These are phyloP conservation scores for Cistogaster globosa DNA, from an alignment of 2,888 invertebrate genomes.

Conservation along the genomic window DNA sequence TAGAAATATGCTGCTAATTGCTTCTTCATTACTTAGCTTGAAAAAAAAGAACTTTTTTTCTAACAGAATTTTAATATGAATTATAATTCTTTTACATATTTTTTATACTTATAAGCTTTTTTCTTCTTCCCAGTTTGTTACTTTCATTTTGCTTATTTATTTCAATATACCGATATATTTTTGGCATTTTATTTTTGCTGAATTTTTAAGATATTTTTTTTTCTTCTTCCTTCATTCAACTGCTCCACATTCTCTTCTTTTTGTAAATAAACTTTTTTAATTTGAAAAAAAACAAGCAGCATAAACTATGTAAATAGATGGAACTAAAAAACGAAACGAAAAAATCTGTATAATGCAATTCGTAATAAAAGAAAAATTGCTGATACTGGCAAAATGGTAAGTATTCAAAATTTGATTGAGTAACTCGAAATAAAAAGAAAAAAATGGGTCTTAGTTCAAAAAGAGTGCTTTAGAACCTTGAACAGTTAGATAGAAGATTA, in stretches of 20 bases:
- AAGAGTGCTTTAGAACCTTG: too few species aligned
- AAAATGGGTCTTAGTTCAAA: background rate
- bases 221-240: constrained; percentile 24
- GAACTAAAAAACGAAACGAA: background rate
- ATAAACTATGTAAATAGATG: background rate
- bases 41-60: constrained; percentile 17
- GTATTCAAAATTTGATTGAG: background rate
- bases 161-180: constrained; percentile 45
- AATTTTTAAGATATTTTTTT: background rate
- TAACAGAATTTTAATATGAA: constrained; percentile 27
- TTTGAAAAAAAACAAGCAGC: constrained; percentile 33
- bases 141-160: constrained; percentile 53
- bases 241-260: constrained; percentile 32
- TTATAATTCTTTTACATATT: constrained; percentile 35
- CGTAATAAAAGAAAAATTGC: too few species aligned
- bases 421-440: background rate
- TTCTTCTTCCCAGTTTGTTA: constrained; percentile 24
- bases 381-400: too few species aligned
- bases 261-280: constrained; percentile 70
- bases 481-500: too few species aligned
- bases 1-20: constrained; percentile 16
- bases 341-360: background rate
- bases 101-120: constrained; percentile 41
- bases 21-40: constrained; percentile 11
- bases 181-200: constrained; percentile 48